Percentiles rank a stretch among this genome's conserved stretches.
These are phyloP conservation scores for Mesorhabditis spiculigera DNA, from an alignment of 2,888 invertebrate genomes.

Conservation along the genomic window DNA sequence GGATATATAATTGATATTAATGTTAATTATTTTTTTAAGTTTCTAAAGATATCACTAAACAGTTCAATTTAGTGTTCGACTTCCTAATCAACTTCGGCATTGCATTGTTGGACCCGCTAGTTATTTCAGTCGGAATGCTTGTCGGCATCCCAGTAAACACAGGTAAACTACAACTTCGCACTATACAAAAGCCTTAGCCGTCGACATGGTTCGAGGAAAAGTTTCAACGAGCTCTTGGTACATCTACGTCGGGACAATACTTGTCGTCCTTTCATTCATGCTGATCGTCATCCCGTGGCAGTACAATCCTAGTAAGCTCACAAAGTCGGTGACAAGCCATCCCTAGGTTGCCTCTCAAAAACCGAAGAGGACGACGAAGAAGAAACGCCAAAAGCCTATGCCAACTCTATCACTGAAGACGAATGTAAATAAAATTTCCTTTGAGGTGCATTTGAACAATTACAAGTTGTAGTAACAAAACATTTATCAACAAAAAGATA, in stretches of 20 bases:
- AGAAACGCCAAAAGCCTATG: no score
- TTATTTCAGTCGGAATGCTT: constrained; percentile 87
- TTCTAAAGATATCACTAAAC: background rate
- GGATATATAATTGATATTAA: no score
- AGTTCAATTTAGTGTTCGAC: constrained; percentile 75
- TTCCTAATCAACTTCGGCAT: constrained; percentile 89
- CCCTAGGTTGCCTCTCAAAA: no score
- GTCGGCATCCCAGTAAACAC: constrained; percentile 90
- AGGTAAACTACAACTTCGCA: constrained; percentile 67
- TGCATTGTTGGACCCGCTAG: constrained; percentile 85
- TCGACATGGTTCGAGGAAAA: constrained; percentile 37
- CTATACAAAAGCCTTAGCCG: constrained; percentile 15
- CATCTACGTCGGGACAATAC: constrained; percentile 28
- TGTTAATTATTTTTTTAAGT: no score
- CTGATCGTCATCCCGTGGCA: constrained; percentile 33
- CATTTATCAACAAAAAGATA: constrained; percentile 24
- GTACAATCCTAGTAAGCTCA: background rate
- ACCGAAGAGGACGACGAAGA: no score
- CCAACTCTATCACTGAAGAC: no score
- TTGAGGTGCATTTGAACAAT: no score
- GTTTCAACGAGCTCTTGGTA: constrained; percentile 18
- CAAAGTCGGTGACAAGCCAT: no score
- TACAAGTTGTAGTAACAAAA: constrained; percentile 11
- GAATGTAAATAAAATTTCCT: no score
- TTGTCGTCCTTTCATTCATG: constrained; percentile 34